Evolutionary conservation across 1,140 invertebrate species (phyloP), one percentile per base, ranked within the genome.

Genomic region (Acromyrmex heyeri): DNA sequence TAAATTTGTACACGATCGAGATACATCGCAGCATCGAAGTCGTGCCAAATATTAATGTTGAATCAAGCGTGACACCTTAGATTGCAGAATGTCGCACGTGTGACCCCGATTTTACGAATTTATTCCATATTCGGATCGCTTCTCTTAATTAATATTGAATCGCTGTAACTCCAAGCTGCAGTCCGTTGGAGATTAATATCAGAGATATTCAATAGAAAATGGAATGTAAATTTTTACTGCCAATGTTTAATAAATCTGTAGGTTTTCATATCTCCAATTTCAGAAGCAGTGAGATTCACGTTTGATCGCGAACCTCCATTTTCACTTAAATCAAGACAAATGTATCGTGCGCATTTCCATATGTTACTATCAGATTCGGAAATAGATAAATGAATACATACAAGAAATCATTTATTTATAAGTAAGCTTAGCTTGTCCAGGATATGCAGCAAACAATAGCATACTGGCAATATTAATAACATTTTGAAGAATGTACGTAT

Each of bases 111-210:
- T 75, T 83, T 48, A 73, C 44, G 7, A 48, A 83, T 83, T 73
- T 83, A 83, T 50, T 75, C 69, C n/a, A 48, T 50, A 75, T 72
- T 70, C 10, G 65, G 16, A 83, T 83, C 38, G n/a, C 5, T 12
- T 57, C 44, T 65, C 57, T 14, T 30, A 53, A 85, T 83, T 83
- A 75, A 83, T 83, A 73, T 89, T 64, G 73, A 67, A 82, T 57
- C 27, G 16, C 6, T 14, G 55, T 24, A 30, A 82, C 55, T 16
- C 30, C 61, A 85, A 44, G 24, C 16, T 59, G 6, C 50, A 69
- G 65, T 73, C 14, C 38, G 24, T 70, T 78, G 16, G 8, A 48
- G 14, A 57, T 55, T 59, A 69, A 48, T 44, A 82, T 34, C 24
- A 27, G 21, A 34, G 38, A 83, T 48, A 61, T 55, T 57, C 21